Base-by-base conservation (phyloP, 2,888 invertebrate genomes). In the Scrobipalpa costella region DNA sequence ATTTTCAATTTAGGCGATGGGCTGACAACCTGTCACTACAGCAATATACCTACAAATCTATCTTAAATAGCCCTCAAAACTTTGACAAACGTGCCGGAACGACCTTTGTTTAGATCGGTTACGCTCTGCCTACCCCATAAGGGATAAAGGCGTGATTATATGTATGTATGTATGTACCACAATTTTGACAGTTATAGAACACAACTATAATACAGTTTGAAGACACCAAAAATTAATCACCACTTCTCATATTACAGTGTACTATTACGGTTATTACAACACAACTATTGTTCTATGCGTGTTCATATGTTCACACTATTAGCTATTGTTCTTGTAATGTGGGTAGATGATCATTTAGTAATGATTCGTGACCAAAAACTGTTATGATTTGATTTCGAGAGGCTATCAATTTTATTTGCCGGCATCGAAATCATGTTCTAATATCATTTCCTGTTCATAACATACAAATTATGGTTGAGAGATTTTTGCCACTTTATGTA, bases 331-430 rank as follows among this genome's bases (percentile, higher is more conserved):
- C 7, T 2, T 7, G 13, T 19, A 44, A n/a, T 15, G 59, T 59
- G 44, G 59, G 59, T 27, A 44, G 59, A 44, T 44, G 27, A 40
- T 60, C 40, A 36, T 63, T 60, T 55, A 15, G 61, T 63, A 55
- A 55, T 36, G 44, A 44, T 63, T 63, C 63, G 63, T 63, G 63
- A 63, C 63, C 59, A 7, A 55, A 60, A 47, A 36, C 13, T 63
- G 60, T 44, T 63, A 57, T 47, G 19, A 34, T 63, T 63, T 50
- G 52, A 57, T 60, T 63, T 61, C n/a, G 34, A 52, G 63, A 44
- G 34, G 52, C 27, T 47, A 57, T 60, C 50, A 60, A 63, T 63
- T 59, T 44, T 7, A 38, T 57, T 58, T 21, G 36, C 49, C 21
- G 50, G 11, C 13, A 1, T 13, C 6, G 50, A 5, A 21, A 9